Evolutionary conservation across 2,113 vertebrate species (phyloP).

Genomic region (Gymnobelideus leadbeateri): DNA sequence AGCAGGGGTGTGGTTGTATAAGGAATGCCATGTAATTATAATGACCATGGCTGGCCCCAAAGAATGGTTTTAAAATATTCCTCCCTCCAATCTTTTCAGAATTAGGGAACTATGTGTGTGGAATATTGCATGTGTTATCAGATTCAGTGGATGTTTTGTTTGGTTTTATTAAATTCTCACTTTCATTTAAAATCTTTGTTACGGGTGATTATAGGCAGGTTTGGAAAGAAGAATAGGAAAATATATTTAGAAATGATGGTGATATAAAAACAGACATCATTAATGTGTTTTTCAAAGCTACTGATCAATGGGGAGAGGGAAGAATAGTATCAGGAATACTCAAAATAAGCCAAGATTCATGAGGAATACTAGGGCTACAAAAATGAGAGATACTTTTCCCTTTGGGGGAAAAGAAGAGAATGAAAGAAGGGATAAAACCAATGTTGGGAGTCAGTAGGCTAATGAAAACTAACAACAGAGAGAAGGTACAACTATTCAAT

Average conservation of each 20-base stretch:
- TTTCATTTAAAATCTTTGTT: background rate
- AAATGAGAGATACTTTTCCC: background rate
- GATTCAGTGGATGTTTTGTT: background rate
- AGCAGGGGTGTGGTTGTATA: background rate
- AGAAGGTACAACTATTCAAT: background rate
- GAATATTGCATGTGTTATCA: background rate
- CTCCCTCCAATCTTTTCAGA: background rate
- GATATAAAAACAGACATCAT: background rate
- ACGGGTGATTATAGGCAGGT: background rate
- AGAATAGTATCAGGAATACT: background rate
- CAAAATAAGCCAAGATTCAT: background rate
- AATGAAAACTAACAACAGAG: background rate
- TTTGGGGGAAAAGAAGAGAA: background rate
- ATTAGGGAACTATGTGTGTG: background rate
- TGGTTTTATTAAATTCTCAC: background rate
- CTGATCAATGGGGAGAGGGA: background rate
- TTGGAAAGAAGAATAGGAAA: background rate
- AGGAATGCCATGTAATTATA: background rate
- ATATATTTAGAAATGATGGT: background rate
- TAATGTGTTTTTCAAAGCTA: background rate
- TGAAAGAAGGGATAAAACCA: background rate
- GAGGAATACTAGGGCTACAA: background rate
- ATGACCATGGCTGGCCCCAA: background rate
- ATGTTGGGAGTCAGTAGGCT: background rate
- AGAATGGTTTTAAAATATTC: background rate